These are phyloP conservation scores for Clamator glandarius DNA, from an alignment of 2,797 vertebrate genomes.

Conservation along the genomic window DNA sequence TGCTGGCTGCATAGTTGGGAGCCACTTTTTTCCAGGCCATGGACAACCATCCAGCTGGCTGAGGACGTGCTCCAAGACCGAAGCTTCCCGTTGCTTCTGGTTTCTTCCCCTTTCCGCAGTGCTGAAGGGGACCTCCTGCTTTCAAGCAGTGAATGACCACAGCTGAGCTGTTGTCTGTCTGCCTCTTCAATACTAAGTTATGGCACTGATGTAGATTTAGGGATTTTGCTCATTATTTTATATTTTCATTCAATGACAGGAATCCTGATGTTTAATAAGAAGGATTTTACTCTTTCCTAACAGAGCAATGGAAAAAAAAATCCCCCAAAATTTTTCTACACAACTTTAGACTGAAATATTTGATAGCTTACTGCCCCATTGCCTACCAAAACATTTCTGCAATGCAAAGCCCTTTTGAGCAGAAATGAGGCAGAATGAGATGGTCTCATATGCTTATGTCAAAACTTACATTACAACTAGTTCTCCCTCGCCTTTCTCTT, in stretches of 20 bases:
- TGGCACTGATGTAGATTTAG: neutral
- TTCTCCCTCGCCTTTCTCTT: neutral
- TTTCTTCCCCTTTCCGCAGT: neutral
- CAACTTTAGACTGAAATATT: neutral
- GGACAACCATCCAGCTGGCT: neutral
- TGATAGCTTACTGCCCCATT: neutral
- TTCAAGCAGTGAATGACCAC: accelerated
- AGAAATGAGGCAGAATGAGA: neutral
- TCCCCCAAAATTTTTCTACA: neutral
- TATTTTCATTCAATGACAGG: neutral
- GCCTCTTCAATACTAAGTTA: too few species aligned
- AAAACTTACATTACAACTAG: neutral
- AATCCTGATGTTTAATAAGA: neutral
- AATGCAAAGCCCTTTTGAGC: neutral
- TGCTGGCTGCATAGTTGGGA: neutral
- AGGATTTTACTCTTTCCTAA: neutral
- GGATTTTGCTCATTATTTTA: neutral
- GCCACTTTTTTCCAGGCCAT: neutral
- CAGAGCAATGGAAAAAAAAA: neutral
- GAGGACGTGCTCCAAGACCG: neutral
- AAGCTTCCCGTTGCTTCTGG: neutral
- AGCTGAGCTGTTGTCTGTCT: neutral
- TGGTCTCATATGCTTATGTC: neutral
- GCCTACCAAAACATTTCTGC: neutral
- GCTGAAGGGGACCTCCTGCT: neutral